These are phyloP conservation scores for Acholoe squamosa DNA, from an alignment of 2,888 invertebrate species.

Conservation along the genomic window DNA sequence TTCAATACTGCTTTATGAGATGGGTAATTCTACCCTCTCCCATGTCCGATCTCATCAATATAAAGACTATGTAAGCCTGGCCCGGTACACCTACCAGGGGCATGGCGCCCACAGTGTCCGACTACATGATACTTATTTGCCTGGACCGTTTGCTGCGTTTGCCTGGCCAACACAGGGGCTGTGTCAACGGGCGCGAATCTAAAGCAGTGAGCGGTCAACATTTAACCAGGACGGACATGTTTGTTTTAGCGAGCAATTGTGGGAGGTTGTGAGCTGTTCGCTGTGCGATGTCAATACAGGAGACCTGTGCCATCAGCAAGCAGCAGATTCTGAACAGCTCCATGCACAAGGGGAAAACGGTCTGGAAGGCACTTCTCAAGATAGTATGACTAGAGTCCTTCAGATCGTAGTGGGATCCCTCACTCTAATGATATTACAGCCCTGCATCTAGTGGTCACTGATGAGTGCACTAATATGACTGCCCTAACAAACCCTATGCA, in stretches of 20 bases:
- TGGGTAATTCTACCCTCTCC: slow-evolving; percentile 1
- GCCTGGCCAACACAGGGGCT: slow-evolving; percentile 43
- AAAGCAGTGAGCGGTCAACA: slow-evolving; percentile 56
- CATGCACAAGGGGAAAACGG: no score
- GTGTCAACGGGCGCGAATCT: slow-evolving; percentile 56
- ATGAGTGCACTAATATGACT: no score
- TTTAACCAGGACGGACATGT: slow-evolving; percentile 58
- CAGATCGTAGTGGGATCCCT: no score
- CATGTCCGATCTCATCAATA: slow-evolving; percentile 28
- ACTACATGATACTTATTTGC: slow-evolving; percentile 55
- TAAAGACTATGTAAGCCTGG: slow-evolving; percentile 39
- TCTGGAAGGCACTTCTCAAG: no score
- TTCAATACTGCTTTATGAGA: not conserved
- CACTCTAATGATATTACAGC: no score
- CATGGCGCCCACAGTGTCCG: not conserved
- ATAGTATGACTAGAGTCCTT: no score
- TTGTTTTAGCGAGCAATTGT: slow-evolving; percentile 60
- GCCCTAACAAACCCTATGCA: no score
- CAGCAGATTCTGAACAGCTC: not conserved
- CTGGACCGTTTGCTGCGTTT: slow-evolving; percentile 38
- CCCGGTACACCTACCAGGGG: not conserved
- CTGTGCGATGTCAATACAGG: slow-evolving; percentile 41
- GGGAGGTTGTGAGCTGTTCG: not conserved
- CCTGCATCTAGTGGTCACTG: no score
- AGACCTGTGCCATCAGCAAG: slow-evolving; percentile 1